phyloP scores from a whole-genome alignment of 2,888 invertebrate species.

The Aleiodes alternator region DNA sequence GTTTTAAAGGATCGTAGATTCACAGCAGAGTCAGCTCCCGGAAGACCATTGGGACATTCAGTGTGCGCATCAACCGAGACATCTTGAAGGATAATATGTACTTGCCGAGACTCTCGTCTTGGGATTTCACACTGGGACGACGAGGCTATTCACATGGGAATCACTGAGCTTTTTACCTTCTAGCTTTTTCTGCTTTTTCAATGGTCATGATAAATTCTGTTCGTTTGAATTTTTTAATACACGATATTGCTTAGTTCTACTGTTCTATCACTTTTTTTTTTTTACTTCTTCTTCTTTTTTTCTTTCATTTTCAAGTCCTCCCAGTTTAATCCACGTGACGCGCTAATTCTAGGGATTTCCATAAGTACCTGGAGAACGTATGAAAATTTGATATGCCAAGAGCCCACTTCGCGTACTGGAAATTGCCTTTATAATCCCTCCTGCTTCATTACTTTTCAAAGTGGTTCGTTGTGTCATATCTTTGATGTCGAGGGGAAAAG shows the following conservation, averaged over 20 bases:
- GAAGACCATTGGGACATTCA: conserved; percentile 39
- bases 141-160: conserved; percentile 25
- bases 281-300: neutral
- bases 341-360: conserved; percentile 25
- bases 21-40: conserved; percentile 46
- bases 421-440: conserved; percentile 24
- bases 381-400: conserved; percentile 32
- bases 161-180: conserved; percentile 28
- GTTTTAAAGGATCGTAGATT: conserved; percentile 39
- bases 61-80: conserved; percentile 39
- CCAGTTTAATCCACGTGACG: conserved; percentile 31
- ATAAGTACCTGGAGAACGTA: conserved; percentile 22
- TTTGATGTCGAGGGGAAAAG: neutral
- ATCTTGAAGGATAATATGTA: conserved; percentile 45
- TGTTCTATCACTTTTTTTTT: neutral
- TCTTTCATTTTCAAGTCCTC: neutral
- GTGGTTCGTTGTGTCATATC: neutral
- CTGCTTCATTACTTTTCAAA: conserved; percentile 24
- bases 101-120: conserved; percentile 39
- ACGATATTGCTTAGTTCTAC: conserved; percentile 3
- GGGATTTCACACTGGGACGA: conserved; percentile 31
- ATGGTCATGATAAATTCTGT: conserved; percentile 13
- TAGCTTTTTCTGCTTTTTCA: conserved; percentile 21
- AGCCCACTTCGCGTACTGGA: conserved; percentile 16
- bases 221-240: conserved; percentile 21